phyloP scores from a whole-genome alignment of 2,113 vertebrate species.

The Murina feae region DNA sequence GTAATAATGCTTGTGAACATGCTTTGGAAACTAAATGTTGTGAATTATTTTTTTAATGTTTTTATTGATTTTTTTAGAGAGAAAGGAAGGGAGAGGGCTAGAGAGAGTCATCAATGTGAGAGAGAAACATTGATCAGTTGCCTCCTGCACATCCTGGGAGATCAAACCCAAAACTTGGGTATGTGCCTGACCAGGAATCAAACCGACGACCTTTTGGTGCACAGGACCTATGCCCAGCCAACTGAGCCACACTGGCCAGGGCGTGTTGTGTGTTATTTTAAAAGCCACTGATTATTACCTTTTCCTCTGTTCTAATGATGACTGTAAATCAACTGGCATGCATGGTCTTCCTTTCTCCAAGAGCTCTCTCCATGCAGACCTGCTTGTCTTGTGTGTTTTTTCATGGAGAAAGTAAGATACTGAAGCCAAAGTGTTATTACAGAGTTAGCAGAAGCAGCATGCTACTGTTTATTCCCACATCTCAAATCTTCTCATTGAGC shows the following conservation, averaged over 20 bases:
- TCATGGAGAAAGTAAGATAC: not conserved
- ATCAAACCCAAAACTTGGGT: too few relatives aligned
- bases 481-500: not conserved
- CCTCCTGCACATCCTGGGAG: too few relatives aligned
- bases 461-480: not conserved
- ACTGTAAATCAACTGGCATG: not conserved
- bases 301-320: not conserved
- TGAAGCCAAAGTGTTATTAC: not conserved
- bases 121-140: too few relatives aligned
- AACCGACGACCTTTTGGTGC: too few relatives aligned
- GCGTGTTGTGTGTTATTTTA: not conserved
- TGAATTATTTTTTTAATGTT: not conserved
- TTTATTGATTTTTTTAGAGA: too few relatives aligned
- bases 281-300: not conserved
- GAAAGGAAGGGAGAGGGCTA: too few relatives aligned
- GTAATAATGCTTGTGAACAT: not conserved
- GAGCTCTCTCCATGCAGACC: fast-evolving
- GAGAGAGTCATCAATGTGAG: too few relatives aligned
- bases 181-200: too few relatives aligned
- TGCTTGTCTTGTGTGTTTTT: not conserved
- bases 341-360: not conserved
- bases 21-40: not conserved
- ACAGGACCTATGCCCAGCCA: too few relatives aligned
- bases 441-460: not conserved
- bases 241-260: not conserved